Evolutionary conservation across 2,888 invertebrate genomes (phyloP).

Genomic region (Boloria selene): DNA sequence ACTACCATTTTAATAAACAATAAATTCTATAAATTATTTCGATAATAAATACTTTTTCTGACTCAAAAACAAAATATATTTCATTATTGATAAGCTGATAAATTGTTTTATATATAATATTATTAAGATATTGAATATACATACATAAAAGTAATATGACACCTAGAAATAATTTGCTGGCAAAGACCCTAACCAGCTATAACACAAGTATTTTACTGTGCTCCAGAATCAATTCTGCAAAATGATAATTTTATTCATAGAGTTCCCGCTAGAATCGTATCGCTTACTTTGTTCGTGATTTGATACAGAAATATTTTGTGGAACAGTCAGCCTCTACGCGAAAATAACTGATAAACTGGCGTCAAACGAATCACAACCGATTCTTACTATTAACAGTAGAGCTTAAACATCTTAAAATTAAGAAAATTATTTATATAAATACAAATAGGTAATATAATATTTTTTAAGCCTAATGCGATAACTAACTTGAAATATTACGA

Average conservation of each 20-base stretch:
- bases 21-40: too few species aligned
- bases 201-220: conserved; percentile 70
- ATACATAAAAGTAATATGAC: conserved; percentile 4
- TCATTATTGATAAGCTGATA: not conserved
- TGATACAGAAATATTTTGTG: conserved; percentile 59
- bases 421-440: too few species aligned
- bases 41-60: too few species aligned
- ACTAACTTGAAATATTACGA: too few species aligned
- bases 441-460: too few species aligned
- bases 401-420: too few species aligned
- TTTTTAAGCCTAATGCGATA: too few species aligned
- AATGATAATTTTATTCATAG: conserved; percentile 82
- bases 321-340: conserved; percentile 32
- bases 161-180: conserved; percentile 17
- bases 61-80: not conserved
- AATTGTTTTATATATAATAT: conserved; percentile 2
- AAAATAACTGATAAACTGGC: conserved; percentile 6
- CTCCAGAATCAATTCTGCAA: conserved; percentile 78
- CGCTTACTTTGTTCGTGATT: conserved; percentile 79
- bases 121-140: too few species aligned
- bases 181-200: conserved; percentile 48
- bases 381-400: too few species aligned
- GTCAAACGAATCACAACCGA: not conserved
- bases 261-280: conserved; percentile 78
- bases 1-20: too few species aligned